Percentiles rank a stretch among this genome's conserved stretches.
Conservation (phyloP, 2,888 invertebrate genomes). For the Sinotaia quadrata region DNA sequence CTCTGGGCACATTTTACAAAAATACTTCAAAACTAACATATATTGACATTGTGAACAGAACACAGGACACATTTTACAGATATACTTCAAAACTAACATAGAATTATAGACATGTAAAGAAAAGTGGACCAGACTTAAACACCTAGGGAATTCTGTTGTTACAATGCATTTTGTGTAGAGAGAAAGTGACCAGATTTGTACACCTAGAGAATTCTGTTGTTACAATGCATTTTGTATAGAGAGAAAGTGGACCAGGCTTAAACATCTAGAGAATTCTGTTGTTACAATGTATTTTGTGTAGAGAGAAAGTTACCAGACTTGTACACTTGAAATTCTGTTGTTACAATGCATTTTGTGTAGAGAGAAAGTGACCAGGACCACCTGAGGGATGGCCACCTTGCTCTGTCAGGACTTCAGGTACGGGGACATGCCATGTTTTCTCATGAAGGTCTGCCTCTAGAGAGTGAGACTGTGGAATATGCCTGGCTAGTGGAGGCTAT, state of each 20-base stretch:
- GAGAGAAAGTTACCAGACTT: no score
- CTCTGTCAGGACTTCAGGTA: slow-evolving; percentile 80
- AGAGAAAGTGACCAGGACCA: slow-evolving; percentile 64
- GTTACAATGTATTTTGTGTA: no score
- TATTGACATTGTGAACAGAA: no score
- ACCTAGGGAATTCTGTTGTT: background rate
- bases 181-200: slow-evolving; percentile 51
- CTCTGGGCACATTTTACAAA: no score
- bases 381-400: slow-evolving; percentile 75
- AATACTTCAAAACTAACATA: no score
- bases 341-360: background rate
- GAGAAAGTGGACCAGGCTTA: no score
- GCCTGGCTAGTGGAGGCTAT: slow-evolving; percentile 97
- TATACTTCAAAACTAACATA: no score
- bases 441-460: slow-evolving; percentile 88
- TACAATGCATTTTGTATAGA: no score
- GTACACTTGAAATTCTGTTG: background rate
- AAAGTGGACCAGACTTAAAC: no score
- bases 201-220: background rate
- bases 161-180: slow-evolving; percentile 36
- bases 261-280: background rate
- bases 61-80: no score
- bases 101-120: no score
- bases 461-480: slow-evolving; percentile 96
- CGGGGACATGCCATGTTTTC: slow-evolving; percentile 87